Base-by-base conservation (phyloP, 2,888 invertebrate species). In the Drosophila kambysellisi region DNA sequence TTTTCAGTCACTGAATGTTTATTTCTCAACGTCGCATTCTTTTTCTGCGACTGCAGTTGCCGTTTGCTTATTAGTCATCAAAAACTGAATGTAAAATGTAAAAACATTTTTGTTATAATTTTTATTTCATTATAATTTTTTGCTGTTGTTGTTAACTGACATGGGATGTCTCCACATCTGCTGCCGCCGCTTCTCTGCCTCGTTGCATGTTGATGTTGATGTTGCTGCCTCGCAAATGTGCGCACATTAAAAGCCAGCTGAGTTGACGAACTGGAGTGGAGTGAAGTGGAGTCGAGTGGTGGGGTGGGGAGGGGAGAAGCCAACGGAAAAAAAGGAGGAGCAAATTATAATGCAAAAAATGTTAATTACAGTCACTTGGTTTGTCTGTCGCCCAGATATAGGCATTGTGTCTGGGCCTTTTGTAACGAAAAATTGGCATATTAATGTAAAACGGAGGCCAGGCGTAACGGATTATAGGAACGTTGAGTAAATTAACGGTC, bases 331-430 rank as follows among this genome's bases (percentile, higher is more conserved):
- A 43, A 88, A 79, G 83, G 79, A 79, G 68, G 70, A 72, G 88
- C 75, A 88, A 87, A 89, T 89, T 87, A 88, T 88, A 88, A 89
- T 84, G 84, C 81, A 71, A 75, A 78, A 73, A 89, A 87, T 82
- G 82, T 87, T 89, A 85, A 85, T 85, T 85, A 77, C 89, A 76
- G 85, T 68, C 86, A 81, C 85, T 70, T 74, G 69, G 64, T 5
- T 65, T 57, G 62, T 60, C 53, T 29, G 35, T 48, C 39, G 54
- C 41, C 50, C 74, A 59, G 70, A 60, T 76, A 70, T 41, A 65
- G 79, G 57, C 76, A 81, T 65, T 76, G 65, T 71, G 58, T 68
- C 63, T 72, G 68, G 51, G 68, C 30, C 63, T 80, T 70, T 73
- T 73, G 76, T 66, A 66, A 62, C 57, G 57, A 78, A 68, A 74